phyloP scores from a whole-genome alignment of 2,797 vertebrate genomes.

The Manis javanica region DNA sequence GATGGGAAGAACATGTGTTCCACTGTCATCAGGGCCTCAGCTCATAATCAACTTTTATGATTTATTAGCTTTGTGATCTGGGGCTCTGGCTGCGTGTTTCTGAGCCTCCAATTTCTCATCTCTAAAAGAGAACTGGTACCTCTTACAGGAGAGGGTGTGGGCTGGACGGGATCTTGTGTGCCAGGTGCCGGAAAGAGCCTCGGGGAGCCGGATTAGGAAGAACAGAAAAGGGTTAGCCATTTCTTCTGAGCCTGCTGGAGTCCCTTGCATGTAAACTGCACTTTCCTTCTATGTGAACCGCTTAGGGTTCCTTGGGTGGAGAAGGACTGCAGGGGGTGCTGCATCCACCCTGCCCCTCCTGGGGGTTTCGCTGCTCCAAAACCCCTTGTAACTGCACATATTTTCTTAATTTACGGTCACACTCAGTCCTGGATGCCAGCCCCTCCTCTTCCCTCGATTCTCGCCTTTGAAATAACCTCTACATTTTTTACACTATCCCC shows the following conservation, averaged over 20 bases:
- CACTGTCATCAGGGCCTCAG: not conserved
- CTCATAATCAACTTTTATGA: not conserved
- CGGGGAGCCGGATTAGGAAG: not conserved
- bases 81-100: not conserved
- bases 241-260: not conserved
- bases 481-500: not conserved
- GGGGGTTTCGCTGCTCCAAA: rapidly evolving
- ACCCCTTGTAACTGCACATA: not conserved
- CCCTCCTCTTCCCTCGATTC: not conserved
- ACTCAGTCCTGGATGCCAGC: too few species aligned
- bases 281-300: not conserved
- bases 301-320: not conserved
- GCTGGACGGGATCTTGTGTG: rapidly evolving
- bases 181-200: not conserved
- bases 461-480: not conserved
- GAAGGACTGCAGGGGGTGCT: not conserved
- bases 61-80: not conserved
- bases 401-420: not conserved
- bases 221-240: not conserved
- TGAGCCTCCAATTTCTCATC: not conserved
- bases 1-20: not conserved
- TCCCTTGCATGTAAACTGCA: not conserved
- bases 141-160: not conserved
- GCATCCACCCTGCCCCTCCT: not conserved
- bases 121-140: not conserved